Percentiles rank a stretch among this genome's conserved stretches.
Conservation (phyloP, 2,113 vertebrate genomes). For the Erythrocercus mccallii region DNA sequence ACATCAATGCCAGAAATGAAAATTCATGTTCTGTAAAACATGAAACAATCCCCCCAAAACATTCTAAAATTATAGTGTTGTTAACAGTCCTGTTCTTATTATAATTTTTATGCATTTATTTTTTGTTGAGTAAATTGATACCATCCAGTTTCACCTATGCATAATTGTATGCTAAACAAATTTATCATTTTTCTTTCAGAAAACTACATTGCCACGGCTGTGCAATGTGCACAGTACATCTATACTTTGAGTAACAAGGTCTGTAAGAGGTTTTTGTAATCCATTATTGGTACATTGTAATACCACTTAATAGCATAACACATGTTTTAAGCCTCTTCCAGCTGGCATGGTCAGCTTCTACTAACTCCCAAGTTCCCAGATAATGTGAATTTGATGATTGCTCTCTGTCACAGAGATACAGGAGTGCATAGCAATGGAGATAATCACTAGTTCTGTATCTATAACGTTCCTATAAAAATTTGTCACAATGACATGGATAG, state of each 20-base stretch:
- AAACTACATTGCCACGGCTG: not conserved
- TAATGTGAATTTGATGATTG: conserved; percentile 29
- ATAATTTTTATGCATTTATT: not conserved
- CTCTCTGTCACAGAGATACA: not conserved
- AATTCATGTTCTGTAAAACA: not conserved
- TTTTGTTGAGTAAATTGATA: not conserved
- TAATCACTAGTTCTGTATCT: conserved; percentile 10
- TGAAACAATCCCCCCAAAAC: accelerated
- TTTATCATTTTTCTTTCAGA: not conserved
- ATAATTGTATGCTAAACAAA: not conserved
- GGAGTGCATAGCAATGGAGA: conserved; percentile 25
- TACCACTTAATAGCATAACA: conserved; percentile 42
- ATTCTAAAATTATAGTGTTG: not conserved
- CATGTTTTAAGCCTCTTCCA: conserved; percentile 48
- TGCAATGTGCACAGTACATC: not conserved
- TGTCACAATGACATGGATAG: not conserved
- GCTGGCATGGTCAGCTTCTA: conserved; percentile 41
- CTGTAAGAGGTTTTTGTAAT: conserved; percentile 6
- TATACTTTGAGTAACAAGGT: not conserved
- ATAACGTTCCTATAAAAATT: not conserved
- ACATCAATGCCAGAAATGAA: not conserved
- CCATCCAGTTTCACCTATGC: not conserved
- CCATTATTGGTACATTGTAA: conserved; percentile 13
- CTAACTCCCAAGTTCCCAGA: conserved; percentile 28
- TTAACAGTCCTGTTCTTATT: not conserved